Evolutionary conservation across 2,113 vertebrate species (phyloP), one percentile per base, ranked within the genome.

Genomic region (Ceyx margarethae): DNA sequence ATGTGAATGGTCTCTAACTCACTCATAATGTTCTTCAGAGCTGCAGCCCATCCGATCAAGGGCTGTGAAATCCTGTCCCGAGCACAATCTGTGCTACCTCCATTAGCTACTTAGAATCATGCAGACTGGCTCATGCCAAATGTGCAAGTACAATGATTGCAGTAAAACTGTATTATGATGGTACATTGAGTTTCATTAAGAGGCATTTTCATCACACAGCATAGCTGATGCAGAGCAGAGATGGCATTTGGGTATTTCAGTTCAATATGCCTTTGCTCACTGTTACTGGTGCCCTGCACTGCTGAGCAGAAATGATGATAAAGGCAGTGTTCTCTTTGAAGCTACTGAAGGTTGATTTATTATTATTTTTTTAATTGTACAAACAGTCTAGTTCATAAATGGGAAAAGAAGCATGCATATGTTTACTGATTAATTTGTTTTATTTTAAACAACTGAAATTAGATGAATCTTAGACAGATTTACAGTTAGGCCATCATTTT

Each of bases 151-250:
- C 35, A 50, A 46, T 84, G 90, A 72, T 90, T 94, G 91, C 88
- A 67, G 71, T 28, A 65, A 54, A 82, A 51, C 50, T 75, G 21
- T 37, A 4, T 58, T 89, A 18, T 66, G 66, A 54, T 73, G 73
- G 54, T 54, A 84, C 77, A 79, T 40, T 73, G 77, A 69, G 50
- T 86, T 95, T 95, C 90, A 90, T 88, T 86, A 86, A 46, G 86
- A 84, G 58, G 77, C 13, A 73, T 90, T 91, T 90, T 81, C 58
- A 48, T 78, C 21, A 9, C 26, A 16, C n/a, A 57, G 57, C 9
- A 1, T 16, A 15, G 56, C 81, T 81, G 90, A 91, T 46, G 89
- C 37, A 74, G 64, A 80, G 84, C 51, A 80, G 48, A 82, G 77
- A 68, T 82, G 45, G 43, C 53, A 53, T 43, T 84, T 29, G 43